Evolutionary conservation across 2,888 invertebrate genomes (phyloP), one percentile per base, ranked within the genome.

Genomic region (Crioceris asparagi): DNA sequence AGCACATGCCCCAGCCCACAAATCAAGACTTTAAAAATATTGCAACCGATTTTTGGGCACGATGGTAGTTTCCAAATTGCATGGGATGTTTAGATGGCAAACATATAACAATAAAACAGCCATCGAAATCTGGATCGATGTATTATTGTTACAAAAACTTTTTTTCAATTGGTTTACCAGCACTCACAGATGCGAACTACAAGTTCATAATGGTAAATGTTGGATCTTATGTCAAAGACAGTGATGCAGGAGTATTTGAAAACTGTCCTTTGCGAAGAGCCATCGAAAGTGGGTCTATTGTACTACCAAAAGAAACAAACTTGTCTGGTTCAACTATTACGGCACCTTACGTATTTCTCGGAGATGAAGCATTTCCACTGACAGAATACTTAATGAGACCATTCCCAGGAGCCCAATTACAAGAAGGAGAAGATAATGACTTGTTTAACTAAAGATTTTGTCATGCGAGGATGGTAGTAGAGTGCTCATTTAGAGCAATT

Each of bases 401-500:
- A 35, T 47, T 43, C 36, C 47, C 43, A 35, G 14, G 38, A 31
- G 29, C 12, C 29, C 37, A 41, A 40, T 43, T 41, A 41, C 40
- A 48, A n/a, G n/a, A n/a, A n/a, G n/a, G n/a, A n/a, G n/a, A n/a
- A n/a, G n/a, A n/a, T n/a, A n/a, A n/a, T 36, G 41, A 39, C 15
- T 33, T 29, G 10, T 40, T 38, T 30, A 40, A 38, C 18, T 27
- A 40, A 14, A 21, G 32, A 38, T 32, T 41, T 17, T 38, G 19
- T 29, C 36, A 46, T 39, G 51, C 51, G 21, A 44, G 52, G 43
- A 48, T 47, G 44, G 40, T 44, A 15, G 48, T 53, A 29, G 51
- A 54, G 35, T 49, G 49, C 45, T 49, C 47, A 39, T 54, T 50
- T 50, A 47, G 51, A 26, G 10, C 14, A 11, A 42, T 42, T 10